Evolutionary conservation across 2,888 invertebrate genomes (phyloP), one percentile per base, ranked within the genome.

Genomic region (Palloptera scutellata): DNA sequence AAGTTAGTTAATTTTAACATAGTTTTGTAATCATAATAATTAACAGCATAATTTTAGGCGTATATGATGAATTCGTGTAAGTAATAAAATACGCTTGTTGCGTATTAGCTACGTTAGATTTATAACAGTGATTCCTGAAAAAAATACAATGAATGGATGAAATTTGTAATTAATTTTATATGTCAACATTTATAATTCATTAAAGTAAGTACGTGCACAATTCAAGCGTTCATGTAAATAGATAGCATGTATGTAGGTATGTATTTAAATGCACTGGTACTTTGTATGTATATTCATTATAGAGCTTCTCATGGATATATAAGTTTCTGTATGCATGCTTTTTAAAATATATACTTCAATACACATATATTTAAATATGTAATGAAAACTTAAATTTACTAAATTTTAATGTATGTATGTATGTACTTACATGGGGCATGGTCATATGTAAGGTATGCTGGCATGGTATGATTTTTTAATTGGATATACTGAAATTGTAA

Each of bases 121-220:
- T 71, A 72, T 20, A 72, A 68, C 55, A 72, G 63, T 66, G 72
- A 69, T 66, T 73, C 72, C 72, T 72, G 73, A 1, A 72, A 73
- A 64, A 64, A 73, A 63, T 67, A 57, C 52, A 52, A 20, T 54
- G 30, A 30, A 53, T 43, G 20, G 11, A 12, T 10, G 30, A 61
- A 61, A 48, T 48, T n/a, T 8, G 48, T 48, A 48, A 48, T 5
- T 30, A 30, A 30, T 30, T 30, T 30, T 30, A 6, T 30, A 30
- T 30, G 30, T 30, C 2, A 30, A 6, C 30, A 30, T 30, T 30
- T 30, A 30, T 30, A 30, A 30, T 30, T 30, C 30, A 30, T 30
- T 30, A 30, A 30, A 30, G 30, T 30, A 30, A 30, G 6, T 30
- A 30, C 30, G 30, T 30, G 30, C 30, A 30, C 30, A 30, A 30